These are phyloP conservation scores for Maccullochella peelii DNA, from an alignment of 2,113 vertebrate species.

Conservation along the genomic window DNA sequence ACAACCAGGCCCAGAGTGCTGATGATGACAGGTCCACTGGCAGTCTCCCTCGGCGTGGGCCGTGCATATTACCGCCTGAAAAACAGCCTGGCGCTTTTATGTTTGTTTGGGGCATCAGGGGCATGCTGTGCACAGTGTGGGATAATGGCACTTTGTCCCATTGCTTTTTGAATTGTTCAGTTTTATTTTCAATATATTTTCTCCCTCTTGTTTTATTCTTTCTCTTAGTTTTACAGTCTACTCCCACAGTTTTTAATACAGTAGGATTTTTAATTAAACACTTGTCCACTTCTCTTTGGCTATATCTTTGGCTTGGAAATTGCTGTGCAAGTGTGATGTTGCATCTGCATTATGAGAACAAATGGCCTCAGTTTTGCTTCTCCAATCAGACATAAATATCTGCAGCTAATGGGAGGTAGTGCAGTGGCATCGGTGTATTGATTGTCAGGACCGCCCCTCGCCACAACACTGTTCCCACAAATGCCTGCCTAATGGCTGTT, in stretches of 20 bases:
- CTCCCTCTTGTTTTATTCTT: neutral
- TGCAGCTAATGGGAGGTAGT: slow-evolving; percentile 54
- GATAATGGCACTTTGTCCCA: neutral
- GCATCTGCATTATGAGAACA: slow-evolving; percentile 57
- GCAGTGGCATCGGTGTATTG: slow-evolving; percentile 54
- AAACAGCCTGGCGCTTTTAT: slow-evolving; percentile 11
- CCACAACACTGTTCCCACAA: slow-evolving; percentile 59
- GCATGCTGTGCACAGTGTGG: slow-evolving; percentile 12
- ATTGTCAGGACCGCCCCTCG: slow-evolving; percentile 54
- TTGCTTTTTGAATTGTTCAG: neutral
- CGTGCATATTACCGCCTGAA: neutral
- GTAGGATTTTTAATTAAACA: slow-evolving; percentile 17
- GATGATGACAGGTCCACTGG: slow-evolving; percentile 14
- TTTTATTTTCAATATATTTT: neutral
- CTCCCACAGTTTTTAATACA: neutral
- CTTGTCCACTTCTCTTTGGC: slow-evolving; percentile 2
- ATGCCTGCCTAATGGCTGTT: slow-evolving; percentile 66
- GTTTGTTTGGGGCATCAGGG: slow-evolving; percentile 4
- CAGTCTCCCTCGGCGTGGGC: neutral
- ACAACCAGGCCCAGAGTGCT: slow-evolving; percentile 28
- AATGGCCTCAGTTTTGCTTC: slow-evolving; percentile 49
- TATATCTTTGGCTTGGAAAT: neutral
- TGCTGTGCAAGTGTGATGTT: slow-evolving; percentile 16
- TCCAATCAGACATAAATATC: slow-evolving; percentile 67
- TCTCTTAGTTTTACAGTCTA: neutral